A percentile compares a stretch with the other conserved stretches of the same genome.
These are phyloP conservation scores for Cephalopterus ornatus DNA, from an alignment of 2,113 vertebrate genomes.

Conservation along the genomic window DNA sequence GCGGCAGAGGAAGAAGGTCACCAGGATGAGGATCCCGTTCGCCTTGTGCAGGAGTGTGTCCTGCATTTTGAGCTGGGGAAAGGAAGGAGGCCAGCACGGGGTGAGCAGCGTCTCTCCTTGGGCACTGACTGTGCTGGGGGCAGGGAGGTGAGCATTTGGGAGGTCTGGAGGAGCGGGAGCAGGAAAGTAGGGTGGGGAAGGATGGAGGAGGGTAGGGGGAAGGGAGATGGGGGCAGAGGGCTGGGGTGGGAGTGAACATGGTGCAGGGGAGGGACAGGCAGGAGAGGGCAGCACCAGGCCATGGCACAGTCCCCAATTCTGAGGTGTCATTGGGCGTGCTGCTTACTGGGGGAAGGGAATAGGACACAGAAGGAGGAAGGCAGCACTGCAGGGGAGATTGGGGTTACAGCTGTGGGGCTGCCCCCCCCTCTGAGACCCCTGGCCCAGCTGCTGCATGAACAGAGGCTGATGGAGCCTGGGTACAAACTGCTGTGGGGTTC, in stretches of 20 bases:
- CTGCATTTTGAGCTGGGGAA: slow-evolving; percentile 85
- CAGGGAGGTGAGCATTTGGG: fast-evolving
- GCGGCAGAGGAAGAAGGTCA: slow-evolving; percentile 92
- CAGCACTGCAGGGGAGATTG: background rate
- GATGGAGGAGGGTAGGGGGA: background rate
- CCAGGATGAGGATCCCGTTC: slow-evolving; percentile 86
- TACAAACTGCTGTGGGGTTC: background rate
- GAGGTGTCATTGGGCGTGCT: background rate
- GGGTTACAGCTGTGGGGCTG: background rate
- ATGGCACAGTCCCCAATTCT: background rate
- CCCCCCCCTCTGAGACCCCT: background rate
- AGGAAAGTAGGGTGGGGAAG: background rate
- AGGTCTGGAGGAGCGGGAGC: background rate
- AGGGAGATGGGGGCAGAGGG: background rate
- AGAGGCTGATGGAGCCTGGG: background rate
- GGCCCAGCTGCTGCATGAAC: background rate
- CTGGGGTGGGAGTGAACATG: background rate
- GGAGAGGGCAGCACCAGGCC: background rate
- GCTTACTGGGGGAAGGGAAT: background rate
- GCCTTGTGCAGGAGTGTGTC: slow-evolving; percentile 89
- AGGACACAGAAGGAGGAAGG: background rate
- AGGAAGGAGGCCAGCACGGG: background rate
- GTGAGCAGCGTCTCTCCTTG: background rate
- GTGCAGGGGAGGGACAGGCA: background rate
- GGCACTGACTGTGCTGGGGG: background rate